phyloP scores from a whole-genome alignment of 2,888 invertebrate species.

The Eilema griseolum region DNA sequence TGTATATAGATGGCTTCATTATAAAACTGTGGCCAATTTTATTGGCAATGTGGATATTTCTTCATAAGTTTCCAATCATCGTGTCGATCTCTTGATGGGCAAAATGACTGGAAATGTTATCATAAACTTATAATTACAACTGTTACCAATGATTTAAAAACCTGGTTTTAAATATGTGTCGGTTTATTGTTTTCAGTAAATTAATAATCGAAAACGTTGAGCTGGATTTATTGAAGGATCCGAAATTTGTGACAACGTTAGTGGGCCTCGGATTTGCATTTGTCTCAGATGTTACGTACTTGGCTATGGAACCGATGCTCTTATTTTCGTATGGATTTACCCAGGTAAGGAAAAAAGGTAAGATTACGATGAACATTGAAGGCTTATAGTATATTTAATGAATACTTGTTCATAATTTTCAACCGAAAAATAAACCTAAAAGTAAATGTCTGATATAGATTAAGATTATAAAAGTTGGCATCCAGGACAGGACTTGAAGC shows the following conservation, averaged over 20 bases:
- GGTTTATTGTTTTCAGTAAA: slow-evolving; percentile 67
- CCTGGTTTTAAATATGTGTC: too few relatives aligned
- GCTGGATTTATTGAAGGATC: slow-evolving; percentile 76
- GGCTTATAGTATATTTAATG: neutral
- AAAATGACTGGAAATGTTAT: neutral
- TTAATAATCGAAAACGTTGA: slow-evolving; percentile 80
- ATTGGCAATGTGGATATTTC: neutral
- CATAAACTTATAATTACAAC: neutral
- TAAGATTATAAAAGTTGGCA: neutral
- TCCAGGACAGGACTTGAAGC: too few relatives aligned
- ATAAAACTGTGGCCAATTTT: neutral
- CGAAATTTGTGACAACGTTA: slow-evolving; percentile 74
- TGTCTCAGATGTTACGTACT: slow-evolving; percentile 89
- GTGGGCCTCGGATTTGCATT: slow-evolving; percentile 88
- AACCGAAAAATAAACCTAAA: neutral
- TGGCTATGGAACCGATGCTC: slow-evolving; percentile 88
- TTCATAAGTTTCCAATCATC: neutral
- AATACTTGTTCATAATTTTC: neutral
- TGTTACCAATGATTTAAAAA: neutral
- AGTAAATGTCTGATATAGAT: neutral
- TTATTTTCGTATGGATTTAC: slow-evolving; percentile 86
- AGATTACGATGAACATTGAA: neutral
- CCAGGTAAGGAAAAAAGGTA: slow-evolving; percentile 59
- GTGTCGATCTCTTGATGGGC: too few relatives aligned
- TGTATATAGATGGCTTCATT: neutral